phyloP scores from a whole-genome alignment of 2,888 invertebrate species.

The Troilus luridus region DNA sequence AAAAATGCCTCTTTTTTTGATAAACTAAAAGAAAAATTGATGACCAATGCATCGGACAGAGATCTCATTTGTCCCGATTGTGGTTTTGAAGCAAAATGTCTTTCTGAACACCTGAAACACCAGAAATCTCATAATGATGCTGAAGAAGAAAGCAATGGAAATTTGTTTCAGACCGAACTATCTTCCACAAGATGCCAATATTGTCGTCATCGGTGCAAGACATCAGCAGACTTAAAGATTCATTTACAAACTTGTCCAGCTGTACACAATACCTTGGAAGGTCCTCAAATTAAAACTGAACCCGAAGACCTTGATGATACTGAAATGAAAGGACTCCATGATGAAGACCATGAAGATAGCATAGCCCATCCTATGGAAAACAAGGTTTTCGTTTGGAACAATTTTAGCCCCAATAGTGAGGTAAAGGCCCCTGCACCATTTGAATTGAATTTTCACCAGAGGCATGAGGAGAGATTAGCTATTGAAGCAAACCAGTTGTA shows the following conservation, averaged over 20 bases:
- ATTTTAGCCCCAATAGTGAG: constrained; percentile 69
- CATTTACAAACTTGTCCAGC: constrained; percentile 80
- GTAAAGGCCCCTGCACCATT: constrained; percentile 23
- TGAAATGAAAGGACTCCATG: constrained; percentile 23
- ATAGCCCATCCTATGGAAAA: constrained; percentile 84
- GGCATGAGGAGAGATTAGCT: constrained; percentile 43
- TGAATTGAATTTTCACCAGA: constrained; percentile 54
- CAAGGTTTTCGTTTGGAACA: constrained; percentile 86
- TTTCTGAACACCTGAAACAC: constrained; percentile 86
- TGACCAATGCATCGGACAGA: constrained; percentile 77
- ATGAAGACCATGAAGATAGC: constrained; percentile 67
- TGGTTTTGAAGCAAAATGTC: constrained; percentile 83
- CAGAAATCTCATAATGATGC: constrained; percentile 72
- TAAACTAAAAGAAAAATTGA: constrained; percentile 82
- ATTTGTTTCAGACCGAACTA: constrained; percentile 62
- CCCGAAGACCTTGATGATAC: constrained; percentile 42
- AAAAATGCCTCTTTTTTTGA: constrained; percentile 87
- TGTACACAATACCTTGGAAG: constrained; percentile 59
- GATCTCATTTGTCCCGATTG: constrained; percentile 80
- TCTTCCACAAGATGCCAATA: constrained; percentile 85
- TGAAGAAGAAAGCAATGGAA: constrained; percentile 60
- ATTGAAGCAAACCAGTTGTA: constrained; percentile 17
- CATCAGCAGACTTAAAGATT: constrained; percentile 81
- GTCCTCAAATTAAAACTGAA: constrained; percentile 37
- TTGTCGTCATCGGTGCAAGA: constrained; percentile 89